These are phyloP conservation scores for Tenodera sinensis DNA, from an alignment of 2,888 invertebrate species.

Conservation along the genomic window DNA sequence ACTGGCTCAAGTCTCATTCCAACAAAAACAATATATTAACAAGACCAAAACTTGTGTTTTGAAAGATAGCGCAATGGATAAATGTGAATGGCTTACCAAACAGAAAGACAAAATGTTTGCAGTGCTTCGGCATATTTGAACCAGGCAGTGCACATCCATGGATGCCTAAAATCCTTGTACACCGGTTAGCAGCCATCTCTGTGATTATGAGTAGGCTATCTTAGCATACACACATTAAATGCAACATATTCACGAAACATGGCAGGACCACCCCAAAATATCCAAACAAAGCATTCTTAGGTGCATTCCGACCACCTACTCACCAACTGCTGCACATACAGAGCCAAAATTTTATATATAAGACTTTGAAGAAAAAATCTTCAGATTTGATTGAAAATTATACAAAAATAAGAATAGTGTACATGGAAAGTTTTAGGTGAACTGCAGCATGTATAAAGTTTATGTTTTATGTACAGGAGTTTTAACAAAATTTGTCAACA, in stretches of 20 bases:
- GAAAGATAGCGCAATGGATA: neutral
- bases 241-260: neutral
- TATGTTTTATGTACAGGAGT: no score
- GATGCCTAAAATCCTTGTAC: constrained; percentile 1
- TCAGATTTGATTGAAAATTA: no score
- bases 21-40: neutral
- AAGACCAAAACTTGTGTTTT: neutral
- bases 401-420: no score
- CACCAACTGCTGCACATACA: no score
- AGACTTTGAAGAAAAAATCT: no score
- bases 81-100: neutral
- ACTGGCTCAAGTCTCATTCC: neutral
- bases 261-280: neutral
- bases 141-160: constrained; percentile 15
- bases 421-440: no score
- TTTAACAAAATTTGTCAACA: no score
- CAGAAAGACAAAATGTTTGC: neutral
- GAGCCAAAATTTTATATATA: no score
- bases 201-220: neutral
- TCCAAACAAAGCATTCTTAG: neutral
- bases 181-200: neutral
- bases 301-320: no score
- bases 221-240: neutral
- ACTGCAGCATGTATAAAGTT: no score
- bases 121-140: constrained; percentile 9